Evolutionary conservation across 2,888 invertebrate genomes (phyloP), one percentile per base, ranked within the genome.

Genomic region (Apamea sordens): DNA sequence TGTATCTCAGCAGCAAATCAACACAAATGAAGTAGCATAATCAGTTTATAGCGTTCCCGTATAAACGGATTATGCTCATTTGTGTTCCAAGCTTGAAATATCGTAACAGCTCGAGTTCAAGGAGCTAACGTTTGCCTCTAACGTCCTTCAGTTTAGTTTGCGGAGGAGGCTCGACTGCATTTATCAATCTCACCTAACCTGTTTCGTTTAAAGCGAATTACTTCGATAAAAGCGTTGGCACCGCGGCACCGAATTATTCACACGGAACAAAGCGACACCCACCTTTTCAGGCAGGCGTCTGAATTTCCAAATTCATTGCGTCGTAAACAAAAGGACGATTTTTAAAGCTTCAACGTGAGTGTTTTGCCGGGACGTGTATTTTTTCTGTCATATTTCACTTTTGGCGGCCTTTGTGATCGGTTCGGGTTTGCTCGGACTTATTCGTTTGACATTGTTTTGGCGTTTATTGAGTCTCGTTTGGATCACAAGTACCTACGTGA

Each of bases 281-380:
- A 91, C 91, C 92, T 93, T 92, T 92, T 90, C 91, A 90, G 93
- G 93, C 94, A 94, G 95, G 93, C 94, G 93, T 93, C 94, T 94
- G 93, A 93, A 94, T 94, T 94, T 92, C 92, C 88, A 91, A 95
- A 88, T 95, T 95, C 95, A 95, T 95, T 93, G 94, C 94, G 91
- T 92, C 93, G 93, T 94, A 95, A 94, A 95, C 94, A 95, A 95
- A 93, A 92, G 93, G 91, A 93, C 92, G 90, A 93, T 94, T 95
- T 95, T 95, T 93, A 92, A 93, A 93, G 89, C 92, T 86, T 90
- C 90, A 86, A 85, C 88, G 89, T 88, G 91, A 91, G 90, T 89
- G 88, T 90, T 90, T 89, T 88, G 76, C 44, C 59, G 81, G 72
- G 76, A 85, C 86, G 89, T 88, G 85, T 86, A 84, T 89, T 90